Base-by-base conservation (phyloP, 2,797 vertebrate genomes). In the Petrocephalus schoutedeni region DNA sequence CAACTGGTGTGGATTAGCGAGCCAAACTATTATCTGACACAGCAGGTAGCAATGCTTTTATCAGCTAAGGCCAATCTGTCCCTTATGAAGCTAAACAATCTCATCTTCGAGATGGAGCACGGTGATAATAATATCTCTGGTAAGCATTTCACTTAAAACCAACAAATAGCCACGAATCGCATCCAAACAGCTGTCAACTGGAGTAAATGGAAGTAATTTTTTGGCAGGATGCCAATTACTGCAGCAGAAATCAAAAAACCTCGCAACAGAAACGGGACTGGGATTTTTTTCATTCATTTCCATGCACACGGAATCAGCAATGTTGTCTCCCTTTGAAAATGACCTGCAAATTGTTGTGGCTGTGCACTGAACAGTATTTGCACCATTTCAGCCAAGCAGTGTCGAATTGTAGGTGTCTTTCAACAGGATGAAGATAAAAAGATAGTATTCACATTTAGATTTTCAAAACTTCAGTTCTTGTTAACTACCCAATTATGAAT, bases 121-220 rank as follows among this genome's bases (percentile, higher is more conserved):
- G 14, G 49, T 67, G 82, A 85, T 74, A 54, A 86, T 67, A 88
- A 49, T 53, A 57, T 86, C 87, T 74, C 49, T 54, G 82, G 45
- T 86, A 61, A n/a, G 84, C 19, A 14, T 83, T 45, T 85, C 83
- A 32, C 28, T 85, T 59, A 71, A 32, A 9, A 32, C 21, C 87
- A 71, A 28, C 14, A 32, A 61, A 54, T 45, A 54, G 32, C 19
- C 82, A 53, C 23, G 53, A 71, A 85, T 74, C 51, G 2, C 16
- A 45, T 45, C 83, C 61, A 77, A 86, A 71, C 83, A 88, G 59
- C 61, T 86, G 59, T 85, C 64, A 77, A 23, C 87, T 88, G 82
- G 32, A 61, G 58, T 8, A 51, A 49, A 53, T 85, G 58, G 64
- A 80, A 49, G 56, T 32, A 21, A 5, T 36, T 71, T 86, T 64